Evolutionary conservation across 2,888 invertebrate genomes (phyloP), one percentile per base, ranked within the genome.

Genomic region (Noctua janthina): DNA sequence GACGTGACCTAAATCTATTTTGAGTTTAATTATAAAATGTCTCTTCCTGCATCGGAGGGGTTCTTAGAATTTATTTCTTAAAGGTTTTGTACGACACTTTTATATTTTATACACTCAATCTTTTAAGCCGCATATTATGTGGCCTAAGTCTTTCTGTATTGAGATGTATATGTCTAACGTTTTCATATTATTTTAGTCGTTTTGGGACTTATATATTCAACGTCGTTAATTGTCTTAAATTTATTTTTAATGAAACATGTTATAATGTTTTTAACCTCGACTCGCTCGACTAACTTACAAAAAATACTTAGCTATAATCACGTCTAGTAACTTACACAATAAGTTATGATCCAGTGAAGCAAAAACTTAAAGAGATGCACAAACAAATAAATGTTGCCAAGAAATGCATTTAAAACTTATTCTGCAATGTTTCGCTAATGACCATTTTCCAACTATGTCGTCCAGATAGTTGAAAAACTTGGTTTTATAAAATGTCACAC

Each of bases 1-100:
- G 90, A 88, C 84, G 86, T 83, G 88, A 89, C 83, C 88, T 83
- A 84, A 85, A 86, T 87, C 75, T 87, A 85, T 87, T 84, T 86
- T 70, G 46, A 76, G 82, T 87, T 87, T 88, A 88, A 89, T 90
- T 86, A 84, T 82, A 82, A 79, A 79, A 79, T 71, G 75, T 79
- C 66, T 75, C 78, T 72, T 79, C 79, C 70, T 86, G 70, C 76
- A 83, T 76, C 66, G 39, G 23, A 77, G 46, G 39, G 13, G 6
- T 78, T 83, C 81, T 78, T 77, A 62, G 75, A 54, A 80, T 77
- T 71, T 76, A 70, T 84, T 73, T 74, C 68, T 69, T 68, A 39
- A 74, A 74, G 46, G 73, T 62, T n/a, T 78, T 49, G 46, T 1
- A 46, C 62, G n/a, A 51, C 1, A 62, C 70, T 49, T 75, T 64